Evolutionary conservation across 2,888 invertebrate species (phyloP).

Genomic region (Erebia epiphron): DNA sequence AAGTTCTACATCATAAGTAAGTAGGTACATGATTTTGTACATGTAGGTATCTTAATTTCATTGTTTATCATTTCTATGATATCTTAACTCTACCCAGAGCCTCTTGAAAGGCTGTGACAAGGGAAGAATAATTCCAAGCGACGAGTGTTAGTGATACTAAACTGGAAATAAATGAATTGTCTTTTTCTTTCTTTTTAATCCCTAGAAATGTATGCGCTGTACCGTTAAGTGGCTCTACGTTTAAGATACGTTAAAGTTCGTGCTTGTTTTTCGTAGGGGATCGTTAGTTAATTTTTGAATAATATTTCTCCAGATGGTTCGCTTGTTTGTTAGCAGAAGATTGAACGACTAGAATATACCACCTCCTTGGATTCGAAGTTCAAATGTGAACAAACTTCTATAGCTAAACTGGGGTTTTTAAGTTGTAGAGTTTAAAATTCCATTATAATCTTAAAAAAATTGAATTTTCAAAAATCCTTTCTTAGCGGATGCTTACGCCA

Average conservation of each 20-base stretch:
- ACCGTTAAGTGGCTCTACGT: slow-evolving; percentile 36
- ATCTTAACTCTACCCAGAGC: slow-evolving; percentile 31
- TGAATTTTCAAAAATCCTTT: too few relatives aligned
- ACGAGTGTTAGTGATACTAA: slow-evolving; percentile 56
- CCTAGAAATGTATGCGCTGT: slow-evolving; percentile 39
- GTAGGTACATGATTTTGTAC: neutral
- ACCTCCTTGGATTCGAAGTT: neutral
- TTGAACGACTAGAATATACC: neutral
- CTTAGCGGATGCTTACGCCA: too few relatives aligned
- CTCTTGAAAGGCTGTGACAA: slow-evolving; percentile 44
- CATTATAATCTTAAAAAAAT: too few relatives aligned
- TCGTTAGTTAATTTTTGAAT: slow-evolving; percentile 7
- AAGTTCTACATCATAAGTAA: too few relatives aligned
- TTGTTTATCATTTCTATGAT: slow-evolving; percentile 29
- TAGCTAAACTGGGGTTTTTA: too few relatives aligned
- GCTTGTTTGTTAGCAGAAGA: neutral
- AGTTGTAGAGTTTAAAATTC: too few relatives aligned
- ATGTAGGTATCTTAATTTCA: neutral
- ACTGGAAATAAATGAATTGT: slow-evolving; percentile 49
- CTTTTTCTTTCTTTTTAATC: slow-evolving; percentile 49
- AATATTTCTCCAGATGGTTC: neutral
- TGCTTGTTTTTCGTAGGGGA: neutral
- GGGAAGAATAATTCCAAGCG: slow-evolving; percentile 57
- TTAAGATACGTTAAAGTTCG: slow-evolving; percentile 8
- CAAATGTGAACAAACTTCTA: too few relatives aligned